Percentiles rank a stretch among this genome's conserved stretches.
phyloP scores from a whole-genome alignment of 2,113 vertebrate genomes.

The Scomber scombrus region DNA sequence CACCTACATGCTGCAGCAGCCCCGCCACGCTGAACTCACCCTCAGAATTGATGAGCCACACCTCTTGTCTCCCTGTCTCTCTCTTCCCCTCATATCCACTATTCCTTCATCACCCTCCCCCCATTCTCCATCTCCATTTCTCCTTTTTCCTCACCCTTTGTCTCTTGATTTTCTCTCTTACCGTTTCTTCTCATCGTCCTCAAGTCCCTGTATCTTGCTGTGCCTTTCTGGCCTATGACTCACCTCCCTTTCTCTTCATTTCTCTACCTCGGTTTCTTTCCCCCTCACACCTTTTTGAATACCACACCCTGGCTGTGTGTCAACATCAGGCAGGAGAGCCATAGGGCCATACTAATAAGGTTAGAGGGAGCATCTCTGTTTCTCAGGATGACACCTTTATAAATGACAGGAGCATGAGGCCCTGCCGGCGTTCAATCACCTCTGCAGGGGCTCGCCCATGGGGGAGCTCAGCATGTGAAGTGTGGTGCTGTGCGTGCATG shows the following conservation, averaged over 20 bases:
- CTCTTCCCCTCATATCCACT: conserved; percentile 60
- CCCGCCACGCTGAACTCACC: conserved; percentile 76
- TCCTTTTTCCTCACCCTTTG: conserved; percentile 30
- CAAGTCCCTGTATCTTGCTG: not conserved
- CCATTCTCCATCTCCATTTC: conserved; percentile 38
- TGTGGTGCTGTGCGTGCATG: conserved; percentile 14
- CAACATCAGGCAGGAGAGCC: conserved; percentile 55
- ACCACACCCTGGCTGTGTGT: conserved; percentile 50
- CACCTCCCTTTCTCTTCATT: conserved; percentile 21
- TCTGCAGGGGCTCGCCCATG: conserved; percentile 60
- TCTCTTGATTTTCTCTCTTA: conserved; percentile 22
- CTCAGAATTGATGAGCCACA: conserved; percentile 82
- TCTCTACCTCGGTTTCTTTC: not conserved
- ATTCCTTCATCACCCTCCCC: conserved; percentile 47
- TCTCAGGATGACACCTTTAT: conserved; percentile 77
- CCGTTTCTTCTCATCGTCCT: conserved; percentile 23
- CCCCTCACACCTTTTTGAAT: conserved; percentile 9
- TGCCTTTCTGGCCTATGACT: not conserved
- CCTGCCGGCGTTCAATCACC: conserved; percentile 77
- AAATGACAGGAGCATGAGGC: conserved; percentile 69
- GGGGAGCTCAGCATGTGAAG: conserved; percentile 54
- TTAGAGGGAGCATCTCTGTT: conserved; percentile 78
- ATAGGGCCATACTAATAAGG: conserved; percentile 76
- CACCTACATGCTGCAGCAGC: conserved; percentile 72
- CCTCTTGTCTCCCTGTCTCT: conserved; percentile 70